These are phyloP conservation scores for Patella depressa DNA, from an alignment of 2,888 invertebrate species.

Conservation along the genomic window DNA sequence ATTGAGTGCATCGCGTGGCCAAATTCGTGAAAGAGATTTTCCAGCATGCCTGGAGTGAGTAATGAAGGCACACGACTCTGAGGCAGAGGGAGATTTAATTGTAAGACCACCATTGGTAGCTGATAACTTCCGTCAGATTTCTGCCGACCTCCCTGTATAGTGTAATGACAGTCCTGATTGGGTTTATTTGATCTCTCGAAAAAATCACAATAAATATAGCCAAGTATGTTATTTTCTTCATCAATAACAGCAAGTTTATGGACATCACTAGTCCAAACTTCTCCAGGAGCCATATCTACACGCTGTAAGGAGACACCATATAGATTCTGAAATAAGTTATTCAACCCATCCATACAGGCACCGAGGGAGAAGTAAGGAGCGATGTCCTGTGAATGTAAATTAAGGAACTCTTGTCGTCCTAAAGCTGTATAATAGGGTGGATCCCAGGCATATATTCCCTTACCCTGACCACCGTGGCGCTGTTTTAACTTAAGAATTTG, in stretches of 20 bases:
- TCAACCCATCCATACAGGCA: slow-evolving; percentile 97
- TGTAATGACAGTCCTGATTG: slow-evolving; percentile 98
- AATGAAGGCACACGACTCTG: slow-evolving; percentile 81
- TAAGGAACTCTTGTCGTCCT: slow-evolving; percentile 52
- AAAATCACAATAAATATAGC: slow-evolving; percentile 97
- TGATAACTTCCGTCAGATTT: slow-evolving; percentile 84
- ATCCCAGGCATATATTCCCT: slow-evolving; percentile 79
- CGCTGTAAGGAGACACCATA: slow-evolving; percentile 82
- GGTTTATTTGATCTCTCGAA: slow-evolving; percentile 90
- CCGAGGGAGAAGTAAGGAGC: slow-evolving; percentile 90
- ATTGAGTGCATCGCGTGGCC: slow-evolving; percentile 99
- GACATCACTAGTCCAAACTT: slow-evolving; percentile 90
- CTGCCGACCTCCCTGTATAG: slow-evolving; percentile 92
- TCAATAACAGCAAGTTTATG: slow-evolving; percentile 91
- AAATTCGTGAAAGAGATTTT: slow-evolving; percentile 98
- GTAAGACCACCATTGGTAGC: slow-evolving; percentile 92
- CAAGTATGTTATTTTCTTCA: slow-evolving; percentile 84
- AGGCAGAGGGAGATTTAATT: slow-evolving; percentile 87
- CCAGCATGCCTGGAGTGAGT: slow-evolving; percentile 86
- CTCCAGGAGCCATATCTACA: slow-evolving; percentile 82
- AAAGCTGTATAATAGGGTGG: slow-evolving; percentile 82
- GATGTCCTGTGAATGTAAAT: slow-evolving; percentile 48
- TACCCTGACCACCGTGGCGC: slow-evolving; percentile 36
- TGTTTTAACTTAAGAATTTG: slow-evolving; percentile 81
- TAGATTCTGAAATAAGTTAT: slow-evolving; percentile 85